Evolutionary conservation across 2,113 vertebrate genomes (phyloP).

Genomic region (Eudorcas thomsonii): DNA sequence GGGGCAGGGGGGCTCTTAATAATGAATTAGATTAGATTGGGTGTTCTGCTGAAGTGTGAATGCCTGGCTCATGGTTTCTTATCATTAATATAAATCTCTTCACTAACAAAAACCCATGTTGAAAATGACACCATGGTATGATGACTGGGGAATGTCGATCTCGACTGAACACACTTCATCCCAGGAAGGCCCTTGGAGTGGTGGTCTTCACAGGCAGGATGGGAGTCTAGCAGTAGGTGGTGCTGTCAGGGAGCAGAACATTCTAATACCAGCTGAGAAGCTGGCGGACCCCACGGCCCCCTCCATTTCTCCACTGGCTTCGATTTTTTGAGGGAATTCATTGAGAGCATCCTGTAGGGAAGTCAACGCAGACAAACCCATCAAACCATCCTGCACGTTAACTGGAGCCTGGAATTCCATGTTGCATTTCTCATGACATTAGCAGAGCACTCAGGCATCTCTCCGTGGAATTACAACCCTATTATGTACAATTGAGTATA

Average conservation of each 20-base stretch:
- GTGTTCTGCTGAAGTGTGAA: not conserved
- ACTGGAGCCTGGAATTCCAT: conserved; percentile 54
- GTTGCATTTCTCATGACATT: conserved; percentile 69
- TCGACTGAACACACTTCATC: not conserved
- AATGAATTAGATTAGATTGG: not conserved
- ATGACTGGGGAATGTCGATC: not conserved
- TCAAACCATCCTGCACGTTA: conserved; percentile 15
- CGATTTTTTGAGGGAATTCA: rapidly evolving
- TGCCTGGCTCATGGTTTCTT: not conserved
- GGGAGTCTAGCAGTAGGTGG: not conserved
- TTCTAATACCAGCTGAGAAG: rapidly evolving
- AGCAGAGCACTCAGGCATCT: conserved; percentile 66
- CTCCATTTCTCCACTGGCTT: not conserved
- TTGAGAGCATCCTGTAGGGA: not conserved
- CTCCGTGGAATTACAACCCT: conserved; percentile 73
- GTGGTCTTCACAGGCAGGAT: not conserved
- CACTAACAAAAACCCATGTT: not conserved
- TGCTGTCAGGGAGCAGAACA: not conserved
- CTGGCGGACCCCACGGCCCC: rapidly evolving
- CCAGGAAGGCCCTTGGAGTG: not conserved
- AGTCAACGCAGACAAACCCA: not conserved
- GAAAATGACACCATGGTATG: not conserved
- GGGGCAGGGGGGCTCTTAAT: not conserved
- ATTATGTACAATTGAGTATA: conserved; percentile 64
- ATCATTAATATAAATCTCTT: not conserved